Conservation (phyloP, 2,113 vertebrate species). For the Erpornis zantholeuca region DNA sequence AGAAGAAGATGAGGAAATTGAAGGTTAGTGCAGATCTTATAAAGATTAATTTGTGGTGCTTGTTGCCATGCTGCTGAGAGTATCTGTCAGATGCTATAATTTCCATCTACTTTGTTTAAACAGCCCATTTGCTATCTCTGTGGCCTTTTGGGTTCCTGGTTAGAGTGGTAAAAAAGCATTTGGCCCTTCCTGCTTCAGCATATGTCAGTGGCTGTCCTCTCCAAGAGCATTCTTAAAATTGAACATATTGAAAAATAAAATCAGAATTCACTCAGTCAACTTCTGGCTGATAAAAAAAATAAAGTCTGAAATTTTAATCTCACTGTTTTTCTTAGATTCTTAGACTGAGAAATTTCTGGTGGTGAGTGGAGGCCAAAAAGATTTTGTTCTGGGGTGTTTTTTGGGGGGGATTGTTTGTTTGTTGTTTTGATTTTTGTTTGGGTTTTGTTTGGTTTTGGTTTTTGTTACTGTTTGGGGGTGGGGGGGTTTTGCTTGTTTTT, state of each 20-base stretch:
- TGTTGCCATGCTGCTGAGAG: not conserved
- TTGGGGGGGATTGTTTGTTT: not conserved
- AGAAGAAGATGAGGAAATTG: slow-evolving; percentile 85
- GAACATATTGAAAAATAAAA: not conserved
- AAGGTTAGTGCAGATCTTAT: slow-evolving; percentile 75
- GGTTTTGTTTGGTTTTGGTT: not conserved
- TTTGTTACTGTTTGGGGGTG: not conserved
- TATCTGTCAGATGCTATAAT: not conserved
- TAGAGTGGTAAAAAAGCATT: not conserved
- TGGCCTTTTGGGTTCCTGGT: not conserved
- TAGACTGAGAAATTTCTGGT: not conserved
- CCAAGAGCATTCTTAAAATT: not conserved
- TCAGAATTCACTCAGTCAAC: not conserved
- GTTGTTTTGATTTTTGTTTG: not conserved
- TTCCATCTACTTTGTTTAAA: slow-evolving; percentile 2
- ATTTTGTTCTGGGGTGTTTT: not conserved
- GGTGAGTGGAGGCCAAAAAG: not conserved
- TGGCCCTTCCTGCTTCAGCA: not conserved
- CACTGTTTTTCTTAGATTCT: not conserved
- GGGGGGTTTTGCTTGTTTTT: not conserved
- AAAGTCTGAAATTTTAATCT: not conserved
- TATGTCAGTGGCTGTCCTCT: not conserved
- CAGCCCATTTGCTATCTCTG: not conserved
- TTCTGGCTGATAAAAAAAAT: not conserved
- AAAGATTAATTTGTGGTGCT: not conserved